A percentile compares a stretch with the other conserved stretches of the same genome.
Evolutionary conservation across 2,113 vertebrate genomes (phyloP).

Genomic region (pig (Sus scrofa)): T2T-Sscrofa CM000820.6:106262001-106262500

Average conservation of each 20-base stretch:
- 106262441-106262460: neutral
- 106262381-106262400: neutral
- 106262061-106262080: neutral
- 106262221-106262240: conserved; percentile 22
- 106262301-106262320: neutral
- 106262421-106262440: neutral
- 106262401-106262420: conserved; percentile 19
- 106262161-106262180: neutral
- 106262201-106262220: conserved; percentile 17
- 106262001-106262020: neutral
- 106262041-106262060: neutral
- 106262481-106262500: too few species aligned
- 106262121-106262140: neutral
- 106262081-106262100: neutral
- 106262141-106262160: neutral
- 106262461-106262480: neutral
- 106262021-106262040: neutral
- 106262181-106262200: neutral
- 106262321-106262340: neutral
- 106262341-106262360: neutral
- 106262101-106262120: neutral
- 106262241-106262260: neutral
- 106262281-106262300: neutral
- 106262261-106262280: neutral
- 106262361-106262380: neutral